phyloP scores from a whole-genome alignment of 2,888 invertebrate species.

The Trissoscelio sp. region DNA sequence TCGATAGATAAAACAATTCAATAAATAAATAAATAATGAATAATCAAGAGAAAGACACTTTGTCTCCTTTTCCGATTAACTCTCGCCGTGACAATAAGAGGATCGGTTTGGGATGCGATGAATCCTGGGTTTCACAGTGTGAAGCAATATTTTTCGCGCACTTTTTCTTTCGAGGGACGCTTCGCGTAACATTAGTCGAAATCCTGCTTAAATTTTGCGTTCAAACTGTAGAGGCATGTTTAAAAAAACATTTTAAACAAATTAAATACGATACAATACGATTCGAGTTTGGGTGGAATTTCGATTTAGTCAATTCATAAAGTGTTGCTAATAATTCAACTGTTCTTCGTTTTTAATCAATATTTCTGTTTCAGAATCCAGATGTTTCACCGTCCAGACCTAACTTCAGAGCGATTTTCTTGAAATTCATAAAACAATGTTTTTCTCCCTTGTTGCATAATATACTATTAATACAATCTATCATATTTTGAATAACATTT shows the following conservation, averaged over 20 bases:
- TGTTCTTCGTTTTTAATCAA: no score
- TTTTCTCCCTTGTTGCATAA: no score
- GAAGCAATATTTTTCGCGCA: slow-evolving; percentile 51
- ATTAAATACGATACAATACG: slow-evolving; percentile 23
- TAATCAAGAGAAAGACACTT: not conserved
- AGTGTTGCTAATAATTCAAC: slow-evolving; percentile 40
- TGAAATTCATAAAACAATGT: no score
- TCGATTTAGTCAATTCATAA: slow-evolving; percentile 52
- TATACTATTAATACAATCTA: no score
- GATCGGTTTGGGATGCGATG: slow-evolving; percentile 35
- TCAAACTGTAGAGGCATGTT: not conserved
- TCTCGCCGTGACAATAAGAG: slow-evolving; percentile 60
- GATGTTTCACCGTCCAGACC: no score
- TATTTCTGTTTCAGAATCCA: no score
- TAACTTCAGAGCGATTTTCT: no score
- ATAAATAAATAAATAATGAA: not conserved
- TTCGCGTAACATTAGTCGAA: slow-evolving; percentile 22
- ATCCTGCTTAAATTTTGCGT: slow-evolving; percentile 48
- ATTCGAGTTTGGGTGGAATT: slow-evolving; percentile 24
- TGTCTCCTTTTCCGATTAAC: slow-evolving; percentile 30
- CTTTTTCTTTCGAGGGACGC: slow-evolving; percentile 42
- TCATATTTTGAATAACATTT: no score
- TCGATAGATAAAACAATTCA: not conserved
- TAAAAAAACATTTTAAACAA: not conserved
- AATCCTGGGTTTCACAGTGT: slow-evolving; percentile 20